Conservation (phyloP, 35 echinoderm and acorn worm genomes). For the Apostichopus parvimensis region DNA sequence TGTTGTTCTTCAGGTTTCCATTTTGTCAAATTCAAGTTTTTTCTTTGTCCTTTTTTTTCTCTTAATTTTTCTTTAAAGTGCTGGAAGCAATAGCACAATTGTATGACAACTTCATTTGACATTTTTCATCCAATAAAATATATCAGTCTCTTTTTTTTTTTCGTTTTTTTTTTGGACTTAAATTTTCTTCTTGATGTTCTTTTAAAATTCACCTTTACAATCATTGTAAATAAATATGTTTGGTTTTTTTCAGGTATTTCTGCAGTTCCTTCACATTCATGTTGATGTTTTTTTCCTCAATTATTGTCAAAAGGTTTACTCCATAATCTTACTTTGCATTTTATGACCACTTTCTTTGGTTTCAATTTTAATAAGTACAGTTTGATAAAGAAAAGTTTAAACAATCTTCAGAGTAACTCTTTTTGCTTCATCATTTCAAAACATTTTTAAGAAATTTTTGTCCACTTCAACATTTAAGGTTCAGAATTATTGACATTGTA, state of each 20-base stretch:
- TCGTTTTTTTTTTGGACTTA: not conserved
- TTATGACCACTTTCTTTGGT: conserved; percentile 40
- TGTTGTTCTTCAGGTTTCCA: too few relatives aligned
- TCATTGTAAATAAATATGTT: conserved; percentile 52
- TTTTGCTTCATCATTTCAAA: conserved; percentile 43
- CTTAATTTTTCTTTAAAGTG: too few relatives aligned
- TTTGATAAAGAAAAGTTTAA: conserved; percentile 11
- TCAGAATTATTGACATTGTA: conserved; percentile 51
- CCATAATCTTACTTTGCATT: conserved; percentile 19
- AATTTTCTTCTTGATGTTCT: conserved; percentile 46
- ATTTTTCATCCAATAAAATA: too few relatives aligned
- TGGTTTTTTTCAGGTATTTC: conserved; percentile 22
- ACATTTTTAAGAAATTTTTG: conserved; percentile 20
- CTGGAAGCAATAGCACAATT: too few relatives aligned
- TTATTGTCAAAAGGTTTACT: not conserved
- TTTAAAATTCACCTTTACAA: conserved; percentile 41
- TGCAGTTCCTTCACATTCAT: conserved; percentile 33
- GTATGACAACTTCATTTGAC: too few relatives aligned
- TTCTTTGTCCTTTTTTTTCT: too few relatives aligned
- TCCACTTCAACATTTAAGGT: conserved; percentile 25
- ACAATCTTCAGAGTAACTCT: not conserved
- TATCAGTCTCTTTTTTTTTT: too few relatives aligned
- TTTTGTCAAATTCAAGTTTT: too few relatives aligned
- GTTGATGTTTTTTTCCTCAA: conserved; percentile 31
- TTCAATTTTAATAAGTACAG: conserved; percentile 40